Percentiles rank a stretch among this genome's conserved stretches.
These are phyloP conservation scores for Bolinopsis microptera DNA, from an alignment of 37 sponge, comb jelly and placozoan genomes.

Conservation along the genomic window DNA sequence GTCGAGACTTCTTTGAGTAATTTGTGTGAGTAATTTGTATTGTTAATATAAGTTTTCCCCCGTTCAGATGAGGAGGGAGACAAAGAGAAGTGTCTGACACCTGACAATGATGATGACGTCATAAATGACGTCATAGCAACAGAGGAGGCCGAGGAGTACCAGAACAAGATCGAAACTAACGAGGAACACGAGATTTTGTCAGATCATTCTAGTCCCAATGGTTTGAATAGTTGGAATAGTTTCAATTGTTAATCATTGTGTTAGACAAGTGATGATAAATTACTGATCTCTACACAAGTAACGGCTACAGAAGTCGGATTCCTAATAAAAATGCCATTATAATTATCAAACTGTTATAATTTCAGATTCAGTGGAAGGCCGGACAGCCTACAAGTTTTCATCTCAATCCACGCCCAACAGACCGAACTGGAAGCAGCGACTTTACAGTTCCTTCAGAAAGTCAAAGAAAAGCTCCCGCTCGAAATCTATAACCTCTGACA, in stretches of 20 bases:
- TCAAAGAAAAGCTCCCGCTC: constrained; percentile 5
- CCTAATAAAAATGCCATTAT: no score
- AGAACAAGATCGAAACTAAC: background rate
- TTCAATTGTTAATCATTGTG: background rate
- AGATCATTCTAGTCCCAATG: background rate
- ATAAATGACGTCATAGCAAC: background rate
- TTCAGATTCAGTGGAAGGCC: constrained; percentile 46
- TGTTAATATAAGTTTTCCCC: no score
- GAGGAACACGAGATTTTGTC: constrained; percentile 19
- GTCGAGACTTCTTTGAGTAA: no score
- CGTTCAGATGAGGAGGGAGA: background rate
- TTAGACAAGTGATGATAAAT: no score
- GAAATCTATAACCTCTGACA: constrained; percentile 12
- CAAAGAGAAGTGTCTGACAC: background rate
- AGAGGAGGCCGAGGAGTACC: constrained; percentile 39
- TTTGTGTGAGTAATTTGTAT: no score
- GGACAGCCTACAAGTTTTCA: constrained; percentile 59
- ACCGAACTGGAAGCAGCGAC: constrained; percentile 40
- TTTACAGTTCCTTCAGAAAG: constrained; percentile 64
- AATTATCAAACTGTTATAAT: no score
- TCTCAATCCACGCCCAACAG: background rate
- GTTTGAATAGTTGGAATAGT: no score
- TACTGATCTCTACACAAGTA: no score
- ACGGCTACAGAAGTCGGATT: no score
- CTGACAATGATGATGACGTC: background rate